These are phyloP conservation scores for Mythimna loreyi DNA, from an alignment of 2,888 invertebrate species.

Conservation along the genomic window DNA sequence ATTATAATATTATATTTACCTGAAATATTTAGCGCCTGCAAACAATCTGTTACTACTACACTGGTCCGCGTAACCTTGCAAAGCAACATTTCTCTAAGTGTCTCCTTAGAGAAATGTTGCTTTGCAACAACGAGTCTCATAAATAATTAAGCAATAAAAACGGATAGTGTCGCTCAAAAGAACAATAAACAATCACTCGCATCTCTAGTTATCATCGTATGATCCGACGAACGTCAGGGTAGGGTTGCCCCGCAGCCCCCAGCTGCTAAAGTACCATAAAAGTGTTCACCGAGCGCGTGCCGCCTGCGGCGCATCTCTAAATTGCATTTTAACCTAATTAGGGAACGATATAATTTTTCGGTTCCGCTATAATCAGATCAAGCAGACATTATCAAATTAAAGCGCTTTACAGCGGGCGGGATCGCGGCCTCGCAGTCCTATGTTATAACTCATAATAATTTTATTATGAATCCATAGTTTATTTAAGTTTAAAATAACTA, in stretches of 20 bases:
- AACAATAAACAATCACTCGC: constrained; percentile 58
- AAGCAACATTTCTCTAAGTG: constrained; percentile 19
- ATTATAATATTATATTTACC: no score
- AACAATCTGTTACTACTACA: constrained; percentile 18
- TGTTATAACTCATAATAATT: constrained; percentile 71
- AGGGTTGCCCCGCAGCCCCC: constrained; percentile 59
- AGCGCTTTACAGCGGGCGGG: constrained; percentile 82
- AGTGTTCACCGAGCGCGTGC: constrained; percentile 78
- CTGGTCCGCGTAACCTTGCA: constrained; percentile 6
- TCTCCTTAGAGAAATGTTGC: no score
- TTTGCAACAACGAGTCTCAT: constrained; percentile 17
- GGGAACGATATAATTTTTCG: constrained; percentile 90
- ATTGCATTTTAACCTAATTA: constrained; percentile 91
- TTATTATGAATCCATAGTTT: constrained; percentile 47
- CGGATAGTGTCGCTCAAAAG: constrained; percentile 40
- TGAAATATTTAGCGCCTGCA: constrained; percentile 44
- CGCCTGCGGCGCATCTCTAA: constrained; percentile 88
- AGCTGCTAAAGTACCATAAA: constrained; percentile 73
- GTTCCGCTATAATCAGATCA: constrained; percentile 89
- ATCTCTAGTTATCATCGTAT: constrained; percentile 61
- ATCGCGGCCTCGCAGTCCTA: constrained; percentile 65
- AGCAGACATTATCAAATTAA: constrained; percentile 87
- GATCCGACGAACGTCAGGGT: constrained; percentile 49
- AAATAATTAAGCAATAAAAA: constrained; percentile 44
- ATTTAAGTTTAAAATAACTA: constrained; percentile 29